Conservation (phyloP, 2,113 vertebrate genomes). For the Paradisaea rubra region DNA sequence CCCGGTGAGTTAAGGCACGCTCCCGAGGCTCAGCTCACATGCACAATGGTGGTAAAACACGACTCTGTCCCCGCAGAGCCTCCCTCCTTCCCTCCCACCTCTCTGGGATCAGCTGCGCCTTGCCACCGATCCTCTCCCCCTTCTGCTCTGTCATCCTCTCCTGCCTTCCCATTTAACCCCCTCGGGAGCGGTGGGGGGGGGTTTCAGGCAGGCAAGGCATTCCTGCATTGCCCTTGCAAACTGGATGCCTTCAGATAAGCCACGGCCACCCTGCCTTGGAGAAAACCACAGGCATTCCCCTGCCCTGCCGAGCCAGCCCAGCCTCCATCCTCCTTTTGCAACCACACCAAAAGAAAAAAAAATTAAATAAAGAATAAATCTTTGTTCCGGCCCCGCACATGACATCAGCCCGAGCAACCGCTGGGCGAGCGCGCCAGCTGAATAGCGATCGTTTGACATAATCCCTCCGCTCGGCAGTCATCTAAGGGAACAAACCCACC, state of each 20-base stretch:
- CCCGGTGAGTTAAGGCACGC: neutral
- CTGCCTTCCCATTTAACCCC: slow-evolving; percentile 44
- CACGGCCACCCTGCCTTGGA: no score
- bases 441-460: slow-evolving; percentile 19
- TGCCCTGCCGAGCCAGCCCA: neutral
- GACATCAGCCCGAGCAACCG: slow-evolving; percentile 15
- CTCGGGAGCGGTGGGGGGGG: neutral
- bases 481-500: neutral
- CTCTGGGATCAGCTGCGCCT: neutral
- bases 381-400: slow-evolving; percentile 26
- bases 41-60: slow-evolving; percentile 30
- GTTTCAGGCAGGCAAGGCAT: neutral
- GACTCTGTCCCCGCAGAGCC: slow-evolving; percentile 25
- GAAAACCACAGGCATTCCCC: neutral
- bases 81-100: slow-evolving; percentile 36
- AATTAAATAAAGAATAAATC: neutral
- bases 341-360: neutral
- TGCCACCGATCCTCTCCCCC: neutral
- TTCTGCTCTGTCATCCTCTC: slow-evolving; percentile 37
- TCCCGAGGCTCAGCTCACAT: neutral
- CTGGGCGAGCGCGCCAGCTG: neutral
- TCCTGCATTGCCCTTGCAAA: neutral
- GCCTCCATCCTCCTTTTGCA: neutral
- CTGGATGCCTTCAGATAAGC: neutral
- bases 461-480: neutral